Percentiles rank a stretch among this genome's conserved stretches.
These are phyloP conservation scores for Morpho deidamia DNA, from an alignment of 2,888 invertebrate genomes.

Conservation along the genomic window DNA sequence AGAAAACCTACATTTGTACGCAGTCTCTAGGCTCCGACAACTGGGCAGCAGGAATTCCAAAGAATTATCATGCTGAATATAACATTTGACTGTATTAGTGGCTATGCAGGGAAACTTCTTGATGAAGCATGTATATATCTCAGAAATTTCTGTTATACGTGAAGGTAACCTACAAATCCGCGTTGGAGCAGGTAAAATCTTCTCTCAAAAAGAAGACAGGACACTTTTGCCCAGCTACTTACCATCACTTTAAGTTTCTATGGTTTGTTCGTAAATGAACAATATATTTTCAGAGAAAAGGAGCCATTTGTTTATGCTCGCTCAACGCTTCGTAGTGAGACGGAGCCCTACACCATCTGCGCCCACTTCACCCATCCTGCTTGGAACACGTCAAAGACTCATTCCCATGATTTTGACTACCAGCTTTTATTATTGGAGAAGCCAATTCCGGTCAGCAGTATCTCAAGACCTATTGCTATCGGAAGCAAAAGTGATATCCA, in stretches of 20 bases:
- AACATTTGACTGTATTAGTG: too few species aligned
- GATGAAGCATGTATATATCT: too few species aligned
- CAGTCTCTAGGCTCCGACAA: too few species aligned
- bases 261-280: neutral
- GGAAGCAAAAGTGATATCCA: conserved; percentile 39
- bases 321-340: conserved; percentile 41
- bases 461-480: conserved; percentile 54
- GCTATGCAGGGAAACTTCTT: too few species aligned
- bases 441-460: conserved; percentile 44
- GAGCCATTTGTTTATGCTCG: conserved; percentile 50
- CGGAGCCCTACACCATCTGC: conserved; percentile 44
- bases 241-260: neutral
- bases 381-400: conserved; percentile 38
- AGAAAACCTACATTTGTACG: too few species aligned
- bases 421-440: conserved; percentile 55
- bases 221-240: too few species aligned
- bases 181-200: too few species aligned
- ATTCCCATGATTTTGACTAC: conserved; percentile 59
- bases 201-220: too few species aligned
- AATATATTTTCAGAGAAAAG: conserved; percentile 36
- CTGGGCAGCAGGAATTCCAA: too few species aligned
- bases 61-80: too few species aligned
- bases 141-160: too few species aligned
- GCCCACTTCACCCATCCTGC: conserved; percentile 57
- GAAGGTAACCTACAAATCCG: too few species aligned